A percentile compares a stretch with the other conserved stretches of the same genome.
Evolutionary conservation across 2,888 invertebrate genomes (phyloP).

Genomic region (Balanococcus diminutus): DNA sequence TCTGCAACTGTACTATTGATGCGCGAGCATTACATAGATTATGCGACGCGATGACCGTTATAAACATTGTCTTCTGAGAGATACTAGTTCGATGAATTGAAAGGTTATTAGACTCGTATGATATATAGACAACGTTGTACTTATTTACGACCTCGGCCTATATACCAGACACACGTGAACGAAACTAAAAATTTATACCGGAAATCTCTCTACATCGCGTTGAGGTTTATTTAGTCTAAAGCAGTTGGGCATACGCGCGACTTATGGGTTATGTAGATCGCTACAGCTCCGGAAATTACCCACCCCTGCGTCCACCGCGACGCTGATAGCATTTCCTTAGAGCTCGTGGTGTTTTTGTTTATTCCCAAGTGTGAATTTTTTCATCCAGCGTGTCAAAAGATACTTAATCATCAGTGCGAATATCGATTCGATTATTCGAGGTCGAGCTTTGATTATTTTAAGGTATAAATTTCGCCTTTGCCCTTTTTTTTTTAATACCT

Average conservation of each 20-base stretch:
- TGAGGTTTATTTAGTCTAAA: background rate
- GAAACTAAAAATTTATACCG: constrained; percentile 33
- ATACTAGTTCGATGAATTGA: constrained; percentile 30
- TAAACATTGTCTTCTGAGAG: background rate
- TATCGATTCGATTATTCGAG: constrained; percentile 6
- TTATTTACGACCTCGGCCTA: constrained; percentile 37
- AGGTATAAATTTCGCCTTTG: background rate
- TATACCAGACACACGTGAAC: constrained; percentile 20
- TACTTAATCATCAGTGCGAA: background rate
- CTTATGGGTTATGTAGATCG: background rate
- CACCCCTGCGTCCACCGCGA: background rate
- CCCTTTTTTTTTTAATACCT: too few relatives aligned
- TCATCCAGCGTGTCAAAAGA: background rate
- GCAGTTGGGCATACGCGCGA: background rate
- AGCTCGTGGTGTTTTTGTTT: background rate
- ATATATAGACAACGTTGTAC: background rate
- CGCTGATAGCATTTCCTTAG: too few relatives aligned
- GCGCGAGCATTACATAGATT: background rate
- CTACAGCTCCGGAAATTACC: background rate
- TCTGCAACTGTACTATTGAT: too few relatives aligned
- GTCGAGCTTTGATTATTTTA: background rate
- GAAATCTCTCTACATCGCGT: background rate
- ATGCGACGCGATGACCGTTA: background rate
- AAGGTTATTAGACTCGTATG: constrained; percentile 20
- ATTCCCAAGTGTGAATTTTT: background rate